Percentiles rank a stretch among this genome's conserved stretches.
Conservation (phyloP, 2,113 vertebrate species). For the Falcunculus frontatus region DNA sequence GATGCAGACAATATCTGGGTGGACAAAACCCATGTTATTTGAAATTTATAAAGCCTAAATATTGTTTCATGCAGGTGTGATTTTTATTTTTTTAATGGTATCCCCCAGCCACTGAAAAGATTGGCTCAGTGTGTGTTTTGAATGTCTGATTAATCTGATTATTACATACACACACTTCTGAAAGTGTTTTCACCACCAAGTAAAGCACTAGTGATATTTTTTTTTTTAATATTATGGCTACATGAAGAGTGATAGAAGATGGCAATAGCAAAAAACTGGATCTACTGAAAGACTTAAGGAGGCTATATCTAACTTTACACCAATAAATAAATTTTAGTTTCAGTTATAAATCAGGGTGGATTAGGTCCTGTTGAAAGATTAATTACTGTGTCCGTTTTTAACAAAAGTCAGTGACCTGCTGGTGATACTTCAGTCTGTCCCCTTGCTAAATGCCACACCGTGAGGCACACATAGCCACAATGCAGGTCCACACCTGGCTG, state of each 20-base stretch:
- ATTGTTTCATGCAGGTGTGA: not conserved
- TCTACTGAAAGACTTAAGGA: not conserved
- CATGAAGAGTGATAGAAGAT: not conserved
- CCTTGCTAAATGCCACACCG: not conserved
- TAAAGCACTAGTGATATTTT: not conserved
- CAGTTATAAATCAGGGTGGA: not conserved
- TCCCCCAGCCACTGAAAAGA: not conserved
- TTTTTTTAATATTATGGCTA: not conserved
- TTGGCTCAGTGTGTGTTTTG: not conserved
- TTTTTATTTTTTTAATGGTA: not conserved
- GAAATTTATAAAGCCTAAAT: not conserved
- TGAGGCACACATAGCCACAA: fast-evolving
- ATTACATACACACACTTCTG: not conserved
- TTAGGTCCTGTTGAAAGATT: not conserved
- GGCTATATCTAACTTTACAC: not conserved
- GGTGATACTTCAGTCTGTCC: not conserved
- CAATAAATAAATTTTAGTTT: not conserved
- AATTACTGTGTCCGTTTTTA: not conserved
- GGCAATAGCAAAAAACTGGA: not conserved
- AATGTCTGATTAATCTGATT: not conserved
- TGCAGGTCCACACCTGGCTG: not conserved
- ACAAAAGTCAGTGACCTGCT: not conserved
- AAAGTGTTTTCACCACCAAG: not conserved
- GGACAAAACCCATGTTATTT: not conserved
- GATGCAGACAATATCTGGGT: not conserved